phyloP scores from a whole-genome alignment of 2,113 vertebrate species.

The Aphyosemion australe region DNA sequence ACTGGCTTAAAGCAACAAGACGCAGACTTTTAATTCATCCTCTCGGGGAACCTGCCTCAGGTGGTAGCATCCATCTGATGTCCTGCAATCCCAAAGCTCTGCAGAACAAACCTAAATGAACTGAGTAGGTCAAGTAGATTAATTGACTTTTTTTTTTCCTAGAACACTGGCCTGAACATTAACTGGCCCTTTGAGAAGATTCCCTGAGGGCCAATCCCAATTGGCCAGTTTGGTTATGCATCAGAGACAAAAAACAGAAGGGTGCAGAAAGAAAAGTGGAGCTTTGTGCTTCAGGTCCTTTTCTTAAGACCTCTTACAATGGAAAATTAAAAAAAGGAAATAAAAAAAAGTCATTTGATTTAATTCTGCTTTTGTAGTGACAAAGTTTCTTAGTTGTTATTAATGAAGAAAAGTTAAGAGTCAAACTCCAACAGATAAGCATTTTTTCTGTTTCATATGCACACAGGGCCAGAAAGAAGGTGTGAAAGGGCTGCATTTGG shows the following conservation, averaged over 20 bases:
- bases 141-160: neutral
- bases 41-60: too few relatives aligned
- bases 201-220: neutral
- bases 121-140: neutral
- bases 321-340: too few relatives aligned
- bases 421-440: too few relatives aligned
- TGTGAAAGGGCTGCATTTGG: too few relatives aligned
- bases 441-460: too few relatives aligned
- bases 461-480: too few relatives aligned
- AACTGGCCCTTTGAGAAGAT: neutral
- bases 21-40: neutral
- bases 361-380: neutral
- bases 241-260: conserved; percentile 1
- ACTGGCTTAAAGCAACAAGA: neutral
- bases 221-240: neutral
- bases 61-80: neutral
- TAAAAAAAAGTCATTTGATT: neutral
- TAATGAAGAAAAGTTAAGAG: too few relatives aligned
- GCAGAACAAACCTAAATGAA: neutral
- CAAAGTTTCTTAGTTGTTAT: too few relatives aligned
- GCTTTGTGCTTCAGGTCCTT: neutral
- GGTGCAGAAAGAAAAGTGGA: neutral
- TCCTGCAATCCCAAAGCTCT: neutral
- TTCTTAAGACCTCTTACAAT: neutral
- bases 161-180: neutral